phyloP scores from a whole-genome alignment of 2,113 vertebrate genomes.

The Ondatra zibethicus region DNA sequence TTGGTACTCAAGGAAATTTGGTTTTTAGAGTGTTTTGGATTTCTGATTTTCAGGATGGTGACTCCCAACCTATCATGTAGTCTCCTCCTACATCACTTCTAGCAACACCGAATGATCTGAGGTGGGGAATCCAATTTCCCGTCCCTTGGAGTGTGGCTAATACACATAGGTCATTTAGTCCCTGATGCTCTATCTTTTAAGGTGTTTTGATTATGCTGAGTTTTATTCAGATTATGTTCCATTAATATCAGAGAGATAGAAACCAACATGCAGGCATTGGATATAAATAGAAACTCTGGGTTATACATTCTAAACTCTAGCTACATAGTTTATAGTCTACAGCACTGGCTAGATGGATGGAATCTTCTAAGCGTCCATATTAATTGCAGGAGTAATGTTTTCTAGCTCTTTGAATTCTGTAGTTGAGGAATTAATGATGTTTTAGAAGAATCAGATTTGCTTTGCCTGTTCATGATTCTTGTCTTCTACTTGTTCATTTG shows the following conservation, averaged over 20 bases:
- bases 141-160: neutral
- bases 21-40: neutral
- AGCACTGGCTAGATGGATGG: neutral
- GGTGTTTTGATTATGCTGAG: neutral
- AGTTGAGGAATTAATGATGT: neutral
- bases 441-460: neutral
- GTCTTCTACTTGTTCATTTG: neutral
- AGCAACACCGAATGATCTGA: neutral
- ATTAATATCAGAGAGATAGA: constrained; percentile 10
- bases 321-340: neutral
- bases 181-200: neutral
- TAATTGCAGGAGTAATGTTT: neutral
- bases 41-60: neutral
- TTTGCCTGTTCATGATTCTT: neutral
- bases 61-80: neutral
- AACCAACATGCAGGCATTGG: neutral
- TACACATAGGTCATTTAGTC: neutral
- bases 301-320: neutral
- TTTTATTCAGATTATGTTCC: neutral
- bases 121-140: neutral
- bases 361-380: neutral
- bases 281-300: neutral
- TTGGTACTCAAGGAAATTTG: no score
- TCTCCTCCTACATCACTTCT: neutral
- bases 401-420: neutral